Evolutionary conservation across 2,888 invertebrate species (phyloP).

Genomic region (Arctia plantaginis): DNA sequence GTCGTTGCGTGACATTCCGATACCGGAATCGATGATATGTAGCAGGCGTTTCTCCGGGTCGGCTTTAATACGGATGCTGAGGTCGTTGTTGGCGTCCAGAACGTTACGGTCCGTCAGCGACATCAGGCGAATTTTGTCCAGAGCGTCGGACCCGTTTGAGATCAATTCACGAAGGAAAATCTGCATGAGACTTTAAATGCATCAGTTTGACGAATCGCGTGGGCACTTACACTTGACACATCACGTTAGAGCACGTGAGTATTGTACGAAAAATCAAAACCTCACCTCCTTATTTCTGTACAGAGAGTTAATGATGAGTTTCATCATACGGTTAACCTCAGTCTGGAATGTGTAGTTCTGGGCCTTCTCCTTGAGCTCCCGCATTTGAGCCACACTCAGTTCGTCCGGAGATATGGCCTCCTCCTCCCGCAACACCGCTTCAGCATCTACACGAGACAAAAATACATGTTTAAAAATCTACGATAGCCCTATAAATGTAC

Average conservation of each 20-base stretch:
- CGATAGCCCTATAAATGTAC: neutral
- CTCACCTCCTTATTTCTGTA: slow-evolving; percentile 98
- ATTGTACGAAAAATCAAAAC: neutral
- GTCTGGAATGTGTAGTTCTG: slow-evolving; percentile 97
- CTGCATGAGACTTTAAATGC: slow-evolving; percentile 66
- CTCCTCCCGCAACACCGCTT: slow-evolving; percentile 96
- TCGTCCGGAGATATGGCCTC: slow-evolving; percentile 98
- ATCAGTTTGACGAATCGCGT: neutral
- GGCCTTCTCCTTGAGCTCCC: slow-evolving; percentile 95
- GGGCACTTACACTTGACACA: neutral
- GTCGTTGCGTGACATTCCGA: slow-evolving; percentile 98
- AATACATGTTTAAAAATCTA: neutral
- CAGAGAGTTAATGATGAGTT: slow-evolving; percentile 99
- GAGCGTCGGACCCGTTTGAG: slow-evolving; percentile 99
- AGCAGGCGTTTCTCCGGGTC: slow-evolving; percentile 96
- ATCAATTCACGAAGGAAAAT: slow-evolving; percentile 99
- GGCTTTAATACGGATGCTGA: slow-evolving; percentile 96
- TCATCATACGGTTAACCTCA: slow-evolving; percentile 99
- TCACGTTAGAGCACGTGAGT: neutral
- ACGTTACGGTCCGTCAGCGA: slow-evolving; percentile 95
- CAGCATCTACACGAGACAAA: slow-evolving; percentile 89
- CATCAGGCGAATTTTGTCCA: slow-evolving; percentile 98
- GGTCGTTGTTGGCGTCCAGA: slow-evolving; percentile 92
- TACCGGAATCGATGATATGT: slow-evolving; percentile 98
- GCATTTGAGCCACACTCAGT: slow-evolving; percentile 96